These are phyloP conservation scores for Melinaea marsaeus DNA, from an alignment of 2,888 invertebrate genomes.

Conservation along the genomic window DNA sequence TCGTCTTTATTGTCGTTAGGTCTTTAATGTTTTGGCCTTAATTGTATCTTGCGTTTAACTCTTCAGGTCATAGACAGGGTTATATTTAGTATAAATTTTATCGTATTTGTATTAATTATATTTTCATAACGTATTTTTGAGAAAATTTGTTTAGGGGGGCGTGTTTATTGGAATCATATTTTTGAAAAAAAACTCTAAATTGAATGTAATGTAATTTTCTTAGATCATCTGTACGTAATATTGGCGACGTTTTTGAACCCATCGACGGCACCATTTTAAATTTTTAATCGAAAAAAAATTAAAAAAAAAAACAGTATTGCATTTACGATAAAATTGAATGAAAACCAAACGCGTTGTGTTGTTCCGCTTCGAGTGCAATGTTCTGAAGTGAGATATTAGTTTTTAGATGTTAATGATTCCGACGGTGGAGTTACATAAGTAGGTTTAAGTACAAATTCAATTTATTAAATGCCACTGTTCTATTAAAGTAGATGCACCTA, in stretches of 20 bases:
- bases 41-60: slow-evolving; percentile 57
- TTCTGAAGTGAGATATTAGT: slow-evolving; percentile 29
- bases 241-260: slow-evolving; percentile 50
- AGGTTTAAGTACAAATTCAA: slow-evolving; percentile 78
- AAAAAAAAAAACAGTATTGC: slow-evolving; percentile 31
- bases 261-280: slow-evolving; percentile 32
- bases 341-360: slow-evolving; percentile 22
- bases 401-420: slow-evolving; percentile 48
- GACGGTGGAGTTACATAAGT: slow-evolving; percentile 59
- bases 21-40: slow-evolving; percentile 66
- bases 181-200: slow-evolving; percentile 70
- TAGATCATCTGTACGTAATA: slow-evolving; percentile 56
- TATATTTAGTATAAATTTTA: slow-evolving; percentile 79
- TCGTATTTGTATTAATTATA: slow-evolving; percentile 78
- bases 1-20: slow-evolving; percentile 48
- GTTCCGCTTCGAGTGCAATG: slow-evolving; percentile 31
- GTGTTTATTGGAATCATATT: slow-evolving; percentile 75
- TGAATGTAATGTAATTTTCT: slow-evolving; percentile 64
- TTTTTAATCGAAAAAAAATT: background rate
- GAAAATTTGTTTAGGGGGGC: slow-evolving; percentile 68
- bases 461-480: slow-evolving; percentile 77
- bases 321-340: slow-evolving; percentile 28
- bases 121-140: slow-evolving; percentile 78
- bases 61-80: slow-evolving; percentile 79
- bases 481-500: slow-evolving; percentile 77